Conservation (phyloP, 2,113 vertebrate genomes). For the Pogona vitticeps region DNA sequence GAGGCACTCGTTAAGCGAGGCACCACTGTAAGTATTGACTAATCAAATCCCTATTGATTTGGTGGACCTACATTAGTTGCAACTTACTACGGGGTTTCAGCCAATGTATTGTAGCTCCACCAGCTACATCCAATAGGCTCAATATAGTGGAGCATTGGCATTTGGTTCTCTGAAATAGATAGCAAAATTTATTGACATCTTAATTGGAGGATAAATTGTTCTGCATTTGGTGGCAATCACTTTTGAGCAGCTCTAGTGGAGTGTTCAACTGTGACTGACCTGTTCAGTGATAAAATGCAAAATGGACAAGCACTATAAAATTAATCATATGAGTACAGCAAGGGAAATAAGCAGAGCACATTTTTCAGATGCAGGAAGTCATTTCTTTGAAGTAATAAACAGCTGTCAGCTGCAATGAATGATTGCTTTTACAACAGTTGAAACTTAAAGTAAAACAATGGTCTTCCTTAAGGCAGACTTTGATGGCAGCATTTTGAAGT, state of each 20-base stretch:
- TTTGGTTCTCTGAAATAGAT: neutral
- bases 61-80: neutral
- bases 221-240: neutral
- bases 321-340: neutral
- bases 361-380: neutral
- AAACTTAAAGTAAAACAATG: neutral
- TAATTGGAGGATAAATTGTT: neutral
- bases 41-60: neutral
- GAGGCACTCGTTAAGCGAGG: too few species aligned
- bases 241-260: too few species aligned
- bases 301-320: neutral
- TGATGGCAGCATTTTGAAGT: neutral
- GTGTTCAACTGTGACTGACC: neutral
- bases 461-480: neutral
- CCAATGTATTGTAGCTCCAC: neutral
- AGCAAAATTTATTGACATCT: neutral
- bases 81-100: neutral
- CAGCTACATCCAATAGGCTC: neutral
- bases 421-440: neutral
- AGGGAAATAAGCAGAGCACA: neutral
- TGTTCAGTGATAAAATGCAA: neutral
- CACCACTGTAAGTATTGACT: too few species aligned
- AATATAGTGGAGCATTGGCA: neutral
- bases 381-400: neutral
- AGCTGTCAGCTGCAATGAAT: neutral